These are phyloP conservation scores for Gopherus flavomarginatus DNA, from an alignment of 2,113 vertebrate species.

Conservation along the genomic window DNA sequence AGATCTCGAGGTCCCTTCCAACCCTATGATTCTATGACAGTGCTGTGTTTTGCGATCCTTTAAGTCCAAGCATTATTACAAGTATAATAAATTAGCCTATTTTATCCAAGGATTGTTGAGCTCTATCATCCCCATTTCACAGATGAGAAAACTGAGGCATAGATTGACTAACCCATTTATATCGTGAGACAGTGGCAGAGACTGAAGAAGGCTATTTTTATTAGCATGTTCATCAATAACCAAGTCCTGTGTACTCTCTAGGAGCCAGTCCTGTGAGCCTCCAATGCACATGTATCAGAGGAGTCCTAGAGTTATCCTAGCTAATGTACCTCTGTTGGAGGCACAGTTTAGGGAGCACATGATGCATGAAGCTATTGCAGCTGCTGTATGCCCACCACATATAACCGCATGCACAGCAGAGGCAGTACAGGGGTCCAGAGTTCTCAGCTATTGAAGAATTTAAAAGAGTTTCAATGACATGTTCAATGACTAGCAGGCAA, in stretches of 20 bases:
- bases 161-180: background rate
- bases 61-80: accelerated
- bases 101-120: background rate
- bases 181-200: background rate
- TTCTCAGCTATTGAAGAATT: background rate
- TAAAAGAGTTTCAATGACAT: background rate
- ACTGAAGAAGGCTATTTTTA: background rate
- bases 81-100: background rate
- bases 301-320: background rate
- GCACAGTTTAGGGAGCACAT: background rate
- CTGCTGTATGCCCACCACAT: background rate
- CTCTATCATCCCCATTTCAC: background rate
- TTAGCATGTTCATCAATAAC: background rate
- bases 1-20: no score
- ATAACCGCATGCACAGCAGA: accelerated
- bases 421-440: background rate
- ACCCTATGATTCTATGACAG: no score
- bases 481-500: background rate
- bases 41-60: background rate
- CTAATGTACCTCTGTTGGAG: background rate
- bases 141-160: background rate
- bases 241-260: background rate
- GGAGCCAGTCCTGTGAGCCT: background rate
- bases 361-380: background rate
- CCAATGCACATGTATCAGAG: background rate